Evolutionary conservation across 2,797 vertebrate species (phyloP).

Genomic region (Crenichthys baileyi): DNA sequence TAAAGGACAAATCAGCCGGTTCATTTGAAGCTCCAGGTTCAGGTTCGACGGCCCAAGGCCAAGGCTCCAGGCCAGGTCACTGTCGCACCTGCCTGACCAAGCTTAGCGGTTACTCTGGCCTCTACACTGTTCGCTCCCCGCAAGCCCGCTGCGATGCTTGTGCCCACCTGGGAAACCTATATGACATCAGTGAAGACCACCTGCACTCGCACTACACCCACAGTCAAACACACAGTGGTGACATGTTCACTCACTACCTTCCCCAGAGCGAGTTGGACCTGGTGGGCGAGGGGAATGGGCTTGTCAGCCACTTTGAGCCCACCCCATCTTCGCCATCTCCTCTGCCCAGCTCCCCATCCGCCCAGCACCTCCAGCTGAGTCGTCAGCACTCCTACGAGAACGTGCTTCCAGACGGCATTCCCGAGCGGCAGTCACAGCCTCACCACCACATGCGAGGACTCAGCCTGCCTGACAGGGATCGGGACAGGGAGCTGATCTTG

Average conservation of each 20-base stretch:
- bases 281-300: conserved; percentile 87
- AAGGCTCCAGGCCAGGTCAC: conserved; percentile 82
- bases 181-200: conserved; percentile 98
- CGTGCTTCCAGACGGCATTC: conserved; percentile 87
- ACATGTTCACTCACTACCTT: conserved; percentile 84
- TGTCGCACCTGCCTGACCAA: conserved; percentile 96
- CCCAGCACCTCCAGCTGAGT: conserved; percentile 87
- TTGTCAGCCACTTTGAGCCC: conserved; percentile 90
- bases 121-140: conserved; percentile 90
- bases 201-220: conserved; percentile 84
- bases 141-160: conserved; percentile 94
- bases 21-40: conserved; percentile 57
- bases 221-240: conserved; percentile 65
- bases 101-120: conserved; percentile 89
- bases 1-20: conserved; percentile 73
- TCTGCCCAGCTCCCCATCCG: conserved; percentile 76
- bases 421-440: conserved; percentile 75
- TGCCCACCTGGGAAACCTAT: conserved; percentile 91
- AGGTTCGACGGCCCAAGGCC: conserved; percentile 43
- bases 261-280: conserved; percentile 81
- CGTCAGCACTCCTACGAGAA: conserved; percentile 97
- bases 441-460: conserved; percentile 68
- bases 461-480: conserved; percentile 90
- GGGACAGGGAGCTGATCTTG: conserved; percentile 77
- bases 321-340: conserved; percentile 65